These are phyloP conservation scores for Setophaga petechia DNA, from an alignment of 2,113 vertebrate genomes.

Conservation along the genomic window DNA sequence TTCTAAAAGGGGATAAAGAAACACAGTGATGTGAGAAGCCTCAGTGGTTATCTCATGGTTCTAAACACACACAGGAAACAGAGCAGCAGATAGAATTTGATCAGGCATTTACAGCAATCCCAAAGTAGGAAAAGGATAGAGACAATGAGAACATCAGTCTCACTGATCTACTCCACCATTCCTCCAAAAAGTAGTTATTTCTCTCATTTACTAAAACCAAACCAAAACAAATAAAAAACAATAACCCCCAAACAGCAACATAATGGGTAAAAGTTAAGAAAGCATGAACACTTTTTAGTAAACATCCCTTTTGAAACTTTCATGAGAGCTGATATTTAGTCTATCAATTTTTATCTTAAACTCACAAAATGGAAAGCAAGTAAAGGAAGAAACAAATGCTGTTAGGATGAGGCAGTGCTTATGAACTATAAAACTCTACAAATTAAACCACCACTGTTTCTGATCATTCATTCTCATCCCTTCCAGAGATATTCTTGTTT, in stretches of 20 bases:
- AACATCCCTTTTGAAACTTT: background rate
- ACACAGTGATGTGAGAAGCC: background rate
- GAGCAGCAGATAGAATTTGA: background rate
- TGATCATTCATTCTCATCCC: background rate
- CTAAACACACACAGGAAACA: background rate
- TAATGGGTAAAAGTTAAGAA: background rate
- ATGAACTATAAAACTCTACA: background rate
- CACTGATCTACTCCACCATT: background rate
- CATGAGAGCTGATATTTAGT: background rate
- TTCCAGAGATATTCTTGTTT: background rate
- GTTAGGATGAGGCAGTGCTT: background rate
- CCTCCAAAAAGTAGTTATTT: background rate
- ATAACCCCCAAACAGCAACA: no score
- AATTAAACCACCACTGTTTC: background rate
- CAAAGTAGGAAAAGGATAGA: background rate
- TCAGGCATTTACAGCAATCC: background rate
- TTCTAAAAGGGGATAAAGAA: conserved; percentile 38
- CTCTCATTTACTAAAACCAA: background rate
- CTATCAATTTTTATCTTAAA: background rate
- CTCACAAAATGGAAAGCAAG: background rate
- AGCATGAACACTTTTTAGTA: background rate
- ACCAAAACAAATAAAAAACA: background rate
- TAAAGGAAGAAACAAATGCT: background rate
- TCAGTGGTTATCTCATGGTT: background rate
- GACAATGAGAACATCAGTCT: background rate